Evolutionary conservation across 2,888 invertebrate species (phyloP).

Genomic region (Ctenicera cuprea): DNA sequence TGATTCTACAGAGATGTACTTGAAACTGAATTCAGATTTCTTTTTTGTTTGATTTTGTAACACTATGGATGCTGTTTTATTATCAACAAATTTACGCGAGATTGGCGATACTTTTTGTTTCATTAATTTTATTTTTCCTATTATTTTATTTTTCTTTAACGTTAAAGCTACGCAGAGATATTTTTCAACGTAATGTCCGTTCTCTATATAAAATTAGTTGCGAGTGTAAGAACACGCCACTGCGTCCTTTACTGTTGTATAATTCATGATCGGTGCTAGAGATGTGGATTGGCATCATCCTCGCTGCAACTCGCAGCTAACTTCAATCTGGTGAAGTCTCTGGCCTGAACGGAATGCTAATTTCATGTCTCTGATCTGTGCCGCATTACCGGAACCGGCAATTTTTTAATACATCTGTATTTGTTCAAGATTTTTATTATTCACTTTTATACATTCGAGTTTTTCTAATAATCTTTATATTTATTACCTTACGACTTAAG

Average conservation of each 20-base stretch:
- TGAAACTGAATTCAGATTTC: too few relatives aligned
- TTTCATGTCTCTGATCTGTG: constrained; percentile 66
- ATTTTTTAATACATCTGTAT: constrained; percentile 43
- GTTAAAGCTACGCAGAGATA: too few relatives aligned
- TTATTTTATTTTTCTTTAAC: too few relatives aligned
- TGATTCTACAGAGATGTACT: too few relatives aligned
- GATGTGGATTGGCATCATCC: constrained; percentile 58
- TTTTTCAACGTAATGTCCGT: neutral
- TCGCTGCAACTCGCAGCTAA: constrained; percentile 54
- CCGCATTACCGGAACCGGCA: constrained; percentile 66
- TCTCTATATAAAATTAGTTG: constrained; percentile 2
- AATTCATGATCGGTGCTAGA: constrained; percentile 61
- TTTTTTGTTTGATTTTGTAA: too few relatives aligned
- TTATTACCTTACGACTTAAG: neutral
- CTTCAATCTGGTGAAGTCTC: constrained; percentile 69
- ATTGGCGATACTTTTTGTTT: too few relatives aligned
- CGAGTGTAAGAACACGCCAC: constrained; percentile 12
- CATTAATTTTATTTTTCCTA: too few relatives aligned
- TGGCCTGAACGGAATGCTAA: constrained; percentile 68
- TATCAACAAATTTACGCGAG: too few relatives aligned
- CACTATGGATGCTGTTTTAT: too few relatives aligned
- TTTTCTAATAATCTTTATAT: neutral
- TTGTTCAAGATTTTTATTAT: constrained; percentile 3
- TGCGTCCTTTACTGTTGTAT: constrained; percentile 53
- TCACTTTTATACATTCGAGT: neutral